These are phyloP conservation scores for Epizoanthus rinbou DNA, from an alignment of 92 coral and sea anemone genomes.

Conservation along the genomic window DNA sequence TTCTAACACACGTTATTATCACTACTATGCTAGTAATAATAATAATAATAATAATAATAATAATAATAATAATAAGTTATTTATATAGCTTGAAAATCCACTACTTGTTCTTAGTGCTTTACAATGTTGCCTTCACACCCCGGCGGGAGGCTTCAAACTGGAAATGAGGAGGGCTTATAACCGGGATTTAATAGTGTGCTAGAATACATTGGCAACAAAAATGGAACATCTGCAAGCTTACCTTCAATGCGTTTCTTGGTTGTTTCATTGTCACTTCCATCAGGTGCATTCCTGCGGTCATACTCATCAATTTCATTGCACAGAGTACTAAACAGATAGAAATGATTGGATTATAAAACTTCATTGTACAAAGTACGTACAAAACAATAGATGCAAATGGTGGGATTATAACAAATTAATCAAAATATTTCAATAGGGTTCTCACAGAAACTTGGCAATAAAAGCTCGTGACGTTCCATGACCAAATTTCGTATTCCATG, in stretches of 20 bases:
- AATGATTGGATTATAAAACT: background rate
- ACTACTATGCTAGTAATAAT: too few relatives aligned
- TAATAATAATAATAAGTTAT: too few relatives aligned
- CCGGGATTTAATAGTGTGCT: too few relatives aligned
- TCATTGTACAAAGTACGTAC: constrained; percentile 88
- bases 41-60: too few relatives aligned
- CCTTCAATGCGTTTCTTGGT: constrained; percentile 57
- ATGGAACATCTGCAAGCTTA: constrained; percentile 33
- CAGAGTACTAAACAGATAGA: constrained; percentile 62
- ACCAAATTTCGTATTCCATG: too few relatives aligned
- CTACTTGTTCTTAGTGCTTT: too few relatives aligned
- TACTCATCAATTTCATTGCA: constrained; percentile 89
- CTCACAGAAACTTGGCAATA: constrained; percentile 31
- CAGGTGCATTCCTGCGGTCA: constrained; percentile 61
- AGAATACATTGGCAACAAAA: too few relatives aligned
- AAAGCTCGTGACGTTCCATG: background rate
- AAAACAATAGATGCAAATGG: constrained; percentile 13
- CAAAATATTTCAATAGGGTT: constrained; percentile 69
- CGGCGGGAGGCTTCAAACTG: too few relatives aligned
- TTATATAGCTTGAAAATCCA: too few relatives aligned
- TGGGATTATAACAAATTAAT: background rate
- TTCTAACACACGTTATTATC: too few relatives aligned
- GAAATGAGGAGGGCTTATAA: too few relatives aligned
- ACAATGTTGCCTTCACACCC: too few relatives aligned
- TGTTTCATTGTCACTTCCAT: constrained; percentile 58